Conservation (phyloP, 2,113 vertebrate genomes). For the Lipotes vexillifer region DNA sequence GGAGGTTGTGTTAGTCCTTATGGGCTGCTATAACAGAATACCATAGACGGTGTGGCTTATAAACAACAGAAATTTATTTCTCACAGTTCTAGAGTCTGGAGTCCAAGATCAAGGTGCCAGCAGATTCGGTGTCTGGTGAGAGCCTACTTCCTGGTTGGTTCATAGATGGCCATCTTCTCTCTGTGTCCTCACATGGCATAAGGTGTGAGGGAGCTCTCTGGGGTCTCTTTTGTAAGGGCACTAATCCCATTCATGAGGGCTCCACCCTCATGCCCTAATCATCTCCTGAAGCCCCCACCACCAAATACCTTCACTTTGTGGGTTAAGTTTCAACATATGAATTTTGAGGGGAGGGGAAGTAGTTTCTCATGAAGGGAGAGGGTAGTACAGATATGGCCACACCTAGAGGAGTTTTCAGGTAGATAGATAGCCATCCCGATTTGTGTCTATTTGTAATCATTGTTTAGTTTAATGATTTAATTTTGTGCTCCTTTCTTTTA, state of each 20-base stretch:
- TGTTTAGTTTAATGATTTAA: slow-evolving; percentile 16
- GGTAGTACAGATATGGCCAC: not conserved
- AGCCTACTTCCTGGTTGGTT: too few species aligned
- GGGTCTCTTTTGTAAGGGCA: too few species aligned
- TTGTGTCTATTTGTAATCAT: not conserved
- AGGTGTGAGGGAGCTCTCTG: too few species aligned
- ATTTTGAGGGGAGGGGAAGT: not conserved
- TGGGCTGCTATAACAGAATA: not conserved
- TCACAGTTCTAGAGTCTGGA: too few species aligned
- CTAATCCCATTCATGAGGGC: too few species aligned
- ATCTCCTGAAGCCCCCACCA: not conserved
- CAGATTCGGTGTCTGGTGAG: too few species aligned
- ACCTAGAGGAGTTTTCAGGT: not conserved
- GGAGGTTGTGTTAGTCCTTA: not conserved
- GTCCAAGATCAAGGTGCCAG: too few species aligned
- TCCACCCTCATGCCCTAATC: not conserved
- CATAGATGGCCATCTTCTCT: too few species aligned
- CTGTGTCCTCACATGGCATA: too few species aligned
- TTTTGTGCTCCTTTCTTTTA: not conserved
- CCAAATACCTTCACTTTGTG: not conserved
- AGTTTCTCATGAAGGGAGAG: not conserved
- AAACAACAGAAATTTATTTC: too few species aligned
- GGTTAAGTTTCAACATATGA: not conserved
- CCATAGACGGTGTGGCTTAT: not conserved
- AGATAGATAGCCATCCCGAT: not conserved